phyloP scores from a whole-genome alignment of 2,113 vertebrate species.

The crab-eating macaque (Macaca fascicularis) region DNA sequence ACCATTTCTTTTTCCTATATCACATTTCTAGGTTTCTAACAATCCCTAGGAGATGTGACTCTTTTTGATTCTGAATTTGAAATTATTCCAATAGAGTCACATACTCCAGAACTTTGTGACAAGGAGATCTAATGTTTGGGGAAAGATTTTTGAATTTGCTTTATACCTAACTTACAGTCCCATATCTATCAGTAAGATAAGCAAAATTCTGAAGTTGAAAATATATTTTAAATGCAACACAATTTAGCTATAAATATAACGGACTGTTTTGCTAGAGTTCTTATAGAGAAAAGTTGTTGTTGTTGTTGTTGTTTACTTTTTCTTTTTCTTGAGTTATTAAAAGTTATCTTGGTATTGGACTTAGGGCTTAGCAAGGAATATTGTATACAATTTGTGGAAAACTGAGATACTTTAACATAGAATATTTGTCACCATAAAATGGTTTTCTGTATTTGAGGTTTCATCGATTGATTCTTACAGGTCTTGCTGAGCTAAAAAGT shows the following conservation, averaged over 20 bases:
- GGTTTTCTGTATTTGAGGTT: conserved; percentile 31
- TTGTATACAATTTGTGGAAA: conserved; percentile 5
- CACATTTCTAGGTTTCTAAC: not conserved
- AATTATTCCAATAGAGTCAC: not conserved
- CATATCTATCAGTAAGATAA: not conserved
- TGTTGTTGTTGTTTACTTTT: not conserved
- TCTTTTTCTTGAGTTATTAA: not conserved
- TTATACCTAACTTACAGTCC: not conserved
- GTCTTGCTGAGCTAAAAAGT: not conserved
- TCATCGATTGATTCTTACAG: conserved; percentile 2
- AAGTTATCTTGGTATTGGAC: not conserved
- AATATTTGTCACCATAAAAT: conserved; percentile 32
- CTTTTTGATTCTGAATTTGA: not conserved
- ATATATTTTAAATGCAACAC: not conserved
- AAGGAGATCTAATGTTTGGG: not conserved
- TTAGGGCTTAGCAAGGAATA: not conserved
- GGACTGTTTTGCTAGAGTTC: not conserved
- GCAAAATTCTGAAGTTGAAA: not conserved
- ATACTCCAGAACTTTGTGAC: not conserved
- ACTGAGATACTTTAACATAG: not conserved
- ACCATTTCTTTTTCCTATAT: not conserved
- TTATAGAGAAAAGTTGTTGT: not conserved
- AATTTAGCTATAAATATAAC: not conserved
- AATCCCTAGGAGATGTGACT: not conserved
- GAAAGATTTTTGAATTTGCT: not conserved